Percentiles rank a stretch among this genome's conserved stretches.
Evolutionary conservation across 2,797 vertebrate species (phyloP).

Genomic region (Danio aesculapii): DNA sequence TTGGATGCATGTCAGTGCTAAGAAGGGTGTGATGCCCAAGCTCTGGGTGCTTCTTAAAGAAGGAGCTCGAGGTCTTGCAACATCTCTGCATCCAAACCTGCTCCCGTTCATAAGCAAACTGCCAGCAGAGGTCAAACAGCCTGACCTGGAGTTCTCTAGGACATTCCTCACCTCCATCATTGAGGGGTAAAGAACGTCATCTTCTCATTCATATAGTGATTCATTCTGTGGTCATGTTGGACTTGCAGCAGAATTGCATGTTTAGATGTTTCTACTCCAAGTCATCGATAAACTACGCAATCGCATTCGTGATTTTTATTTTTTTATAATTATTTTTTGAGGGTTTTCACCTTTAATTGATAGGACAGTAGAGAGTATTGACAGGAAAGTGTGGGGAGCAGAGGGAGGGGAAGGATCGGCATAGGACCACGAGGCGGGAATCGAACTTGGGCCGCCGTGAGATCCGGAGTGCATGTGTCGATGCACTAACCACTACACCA

Average conservation of each 20-base stretch:
- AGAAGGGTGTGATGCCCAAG: constrained; percentile 93
- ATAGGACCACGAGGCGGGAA: too few species aligned
- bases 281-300: too few species aligned
- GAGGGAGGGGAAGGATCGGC: too few species aligned
- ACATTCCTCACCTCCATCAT: constrained; percentile 86
- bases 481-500: too few species aligned
- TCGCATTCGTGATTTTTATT: too few species aligned
- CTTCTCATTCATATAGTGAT: neutral
- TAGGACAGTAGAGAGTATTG: too few species aligned
- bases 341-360: too few species aligned
- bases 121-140: constrained; percentile 82
- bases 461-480: too few species aligned
- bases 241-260: neutral
- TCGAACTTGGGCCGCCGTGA: too few species aligned
- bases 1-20: constrained; percentile 92
- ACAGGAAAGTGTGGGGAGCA: too few species aligned
- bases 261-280: neutral
- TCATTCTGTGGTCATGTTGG: neutral
- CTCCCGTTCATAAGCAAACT: constrained; percentile 93
- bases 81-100: constrained; percentile 90
- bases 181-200: constrained; percentile 82
- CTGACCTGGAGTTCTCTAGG: constrained; percentile 87
- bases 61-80: constrained; percentile 90
- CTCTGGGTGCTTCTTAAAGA: constrained; percentile 89
- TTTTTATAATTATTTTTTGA: too few species aligned